Evolutionary conservation across 2,113 vertebrate species (phyloP), one percentile per base, ranked within the genome.

Genomic region (Emydura subglobosa): DNA sequence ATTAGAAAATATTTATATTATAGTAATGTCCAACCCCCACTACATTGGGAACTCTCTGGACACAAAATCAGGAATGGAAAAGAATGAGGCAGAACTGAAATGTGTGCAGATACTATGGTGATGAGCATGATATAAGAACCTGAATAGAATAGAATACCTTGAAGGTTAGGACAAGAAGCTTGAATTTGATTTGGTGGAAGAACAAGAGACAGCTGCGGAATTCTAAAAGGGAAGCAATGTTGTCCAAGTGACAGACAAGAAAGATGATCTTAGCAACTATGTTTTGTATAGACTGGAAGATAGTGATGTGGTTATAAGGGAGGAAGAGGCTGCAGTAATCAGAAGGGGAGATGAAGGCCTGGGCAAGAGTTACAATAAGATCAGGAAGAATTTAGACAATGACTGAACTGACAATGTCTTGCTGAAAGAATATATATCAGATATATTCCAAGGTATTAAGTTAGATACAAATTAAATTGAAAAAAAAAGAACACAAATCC

Each of bases 381-480:
- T 54, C 25, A 76, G 31, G 42, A 6, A 76, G n/a, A 90, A 51
- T 92, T 93, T 82, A 82, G 55, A 86, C 34, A 76, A 84, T 79
- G 91, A 92, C 25, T 4, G 79, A 61, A 94, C 0, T 96, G 88
- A 86, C 91, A 49, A 13, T 24, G 31, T 86, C 65, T 88, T 91
- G 22, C n/a, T 95, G 84, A 93, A 74, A 90, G 79, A 81, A 55
- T 34, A 1, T n/a, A 34, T 7, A 85, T 83, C 44, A 93, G 54
- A 94, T 91, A 91, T 29, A 90, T 29, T 95, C 79, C 57, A 90
- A 91, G 90, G 65, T 65, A 94, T 22, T 22, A 25, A 92, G 24
- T 53, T 78, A 85, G 76, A 44, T 85, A 90, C 10, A 80, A 57
- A 74, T 39, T 21, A 42, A 42, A 74, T 24, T 44, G 22, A 93